A percentile compares a stretch with the other conserved stretches of the same genome.
These are phyloP conservation scores for Lerema accius DNA, from an alignment of 1,140 invertebrate genomes.

Conservation along the genomic window DNA sequence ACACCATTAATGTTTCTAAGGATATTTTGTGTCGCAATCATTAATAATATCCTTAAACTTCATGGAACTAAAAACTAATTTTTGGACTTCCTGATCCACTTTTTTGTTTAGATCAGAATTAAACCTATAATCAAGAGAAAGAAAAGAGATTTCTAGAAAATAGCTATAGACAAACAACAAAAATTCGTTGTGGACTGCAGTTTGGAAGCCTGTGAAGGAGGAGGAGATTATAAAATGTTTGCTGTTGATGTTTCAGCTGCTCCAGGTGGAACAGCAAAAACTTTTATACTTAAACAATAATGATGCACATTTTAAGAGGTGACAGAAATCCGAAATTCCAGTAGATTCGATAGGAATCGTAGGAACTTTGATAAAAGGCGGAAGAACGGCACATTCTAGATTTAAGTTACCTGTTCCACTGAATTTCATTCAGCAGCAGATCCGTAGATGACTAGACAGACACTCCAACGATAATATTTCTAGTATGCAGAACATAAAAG, in stretches of 20 bases:
- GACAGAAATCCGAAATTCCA: not conserved
- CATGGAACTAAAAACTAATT: no score
- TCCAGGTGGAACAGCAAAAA: conserved; percentile 1
- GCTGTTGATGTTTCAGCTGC: conserved; percentile 1
- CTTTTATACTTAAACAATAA: conserved; percentile 1
- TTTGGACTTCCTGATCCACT: no score
- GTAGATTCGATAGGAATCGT: not conserved
- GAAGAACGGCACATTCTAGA: not conserved
- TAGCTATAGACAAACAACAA: no score
- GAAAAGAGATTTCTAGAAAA: no score
- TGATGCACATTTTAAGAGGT: not conserved
- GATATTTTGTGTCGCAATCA: not conserved
- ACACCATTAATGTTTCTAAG: no score
- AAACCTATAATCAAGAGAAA: no score
- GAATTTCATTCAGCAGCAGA: no score
- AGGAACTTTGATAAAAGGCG: not conserved
- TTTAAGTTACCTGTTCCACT: not conserved
- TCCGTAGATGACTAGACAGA: no score
- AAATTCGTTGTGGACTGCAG: no score
- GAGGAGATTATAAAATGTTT: not conserved
- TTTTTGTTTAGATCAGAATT: no score
- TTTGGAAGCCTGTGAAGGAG: not conserved
- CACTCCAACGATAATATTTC: no score
- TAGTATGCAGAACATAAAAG: no score
- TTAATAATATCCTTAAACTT: not conserved